These are phyloP conservation scores for Rhea pennata DNA, from an alignment of 2,113 vertebrate genomes.

Conservation along the genomic window DNA sequence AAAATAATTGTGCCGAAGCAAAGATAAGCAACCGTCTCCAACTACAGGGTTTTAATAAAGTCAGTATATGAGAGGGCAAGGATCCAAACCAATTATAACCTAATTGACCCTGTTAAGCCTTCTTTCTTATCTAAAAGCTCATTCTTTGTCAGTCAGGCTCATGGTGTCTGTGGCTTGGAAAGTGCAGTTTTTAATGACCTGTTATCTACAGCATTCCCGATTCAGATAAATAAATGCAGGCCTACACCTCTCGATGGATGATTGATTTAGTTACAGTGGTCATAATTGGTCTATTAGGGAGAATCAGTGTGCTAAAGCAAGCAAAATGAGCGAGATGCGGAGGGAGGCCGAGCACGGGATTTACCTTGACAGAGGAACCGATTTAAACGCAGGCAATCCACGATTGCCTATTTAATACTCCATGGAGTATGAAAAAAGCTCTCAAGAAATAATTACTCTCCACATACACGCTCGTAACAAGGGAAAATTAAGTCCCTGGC, in stretches of 20 bases:
- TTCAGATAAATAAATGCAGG: constrained; percentile 48
- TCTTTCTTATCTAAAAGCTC: constrained; percentile 57
- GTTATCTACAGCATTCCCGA: constrained; percentile 21
- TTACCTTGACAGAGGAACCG: constrained; percentile 34
- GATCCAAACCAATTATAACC: constrained; percentile 58
- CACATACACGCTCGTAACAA: neutral
- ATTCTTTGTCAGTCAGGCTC: constrained; percentile 34
- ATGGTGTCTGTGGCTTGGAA: constrained; percentile 6
- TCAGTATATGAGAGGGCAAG: neutral
- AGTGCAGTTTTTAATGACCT: constrained; percentile 23
- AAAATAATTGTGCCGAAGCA: constrained; percentile 46
- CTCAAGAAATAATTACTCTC: constrained; percentile 48
- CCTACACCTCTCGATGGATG: neutral
- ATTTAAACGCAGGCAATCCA: constrained; percentile 37
- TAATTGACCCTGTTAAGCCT: constrained; percentile 58
- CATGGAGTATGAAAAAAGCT: constrained; percentile 53
- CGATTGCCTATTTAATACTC: constrained; percentile 48
- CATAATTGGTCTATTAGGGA: constrained; percentile 43
- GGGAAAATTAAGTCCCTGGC: neutral
- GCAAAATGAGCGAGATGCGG: neutral
- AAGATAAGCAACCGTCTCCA: constrained; percentile 57
- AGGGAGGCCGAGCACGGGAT: neutral
- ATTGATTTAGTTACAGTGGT: constrained; percentile 47
- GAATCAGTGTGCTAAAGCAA: constrained; percentile 10
- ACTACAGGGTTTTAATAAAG: constrained; percentile 33